Evolutionary conservation across 2,888 invertebrate genomes (phyloP), one percentile per base, ranked within the genome.

Genomic region (Rhaphigaster nebulosa): DNA sequence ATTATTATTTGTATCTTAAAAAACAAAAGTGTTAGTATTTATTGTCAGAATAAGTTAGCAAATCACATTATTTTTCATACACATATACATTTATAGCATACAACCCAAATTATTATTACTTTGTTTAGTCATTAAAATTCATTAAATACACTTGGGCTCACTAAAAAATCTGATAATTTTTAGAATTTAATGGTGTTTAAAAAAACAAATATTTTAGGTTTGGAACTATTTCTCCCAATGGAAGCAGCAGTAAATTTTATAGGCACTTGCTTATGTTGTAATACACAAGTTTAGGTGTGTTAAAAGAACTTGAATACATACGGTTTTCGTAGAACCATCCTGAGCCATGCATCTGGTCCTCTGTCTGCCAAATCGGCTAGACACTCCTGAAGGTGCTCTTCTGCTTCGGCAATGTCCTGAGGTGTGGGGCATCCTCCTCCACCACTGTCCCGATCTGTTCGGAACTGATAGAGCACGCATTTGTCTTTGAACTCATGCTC

Each of bases 401-500:
- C 96, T 88, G 96, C 96, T 91, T 95, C 95, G 91, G 95, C 94
- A 89, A 95, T 94, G 92, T 96, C 96, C 92, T 96, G 95, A 91
- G 95, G 93, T 45, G 95, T 94, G 56, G 96, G 95, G 15, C 91
- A 88, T 34, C 94, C 93, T 91, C 96, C 96, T 89, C 94, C 94
- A 29, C 94, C 92, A 45, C 95, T 95, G 91, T 96, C 96, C 89
- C 95, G 94, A 93, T 97, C 97, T 93, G 96, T 95, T 93, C 96
- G 95, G 95, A 97, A 97, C 91, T 97, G 96, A 94, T 97, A 97
- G 93, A 97, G 95, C 93, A 97, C 95, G 94, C 96, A 96, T 94
- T 97, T 97, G 95, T 97, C 97, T 94, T 96, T 96, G 94, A 97
- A 97, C 89, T 96, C 96, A 93, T 97, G 96, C 93, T 97, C 97